These are phyloP conservation scores for Phylloscopus trochilus DNA, from an alignment of 2,113 vertebrate species.

Conservation along the genomic window DNA sequence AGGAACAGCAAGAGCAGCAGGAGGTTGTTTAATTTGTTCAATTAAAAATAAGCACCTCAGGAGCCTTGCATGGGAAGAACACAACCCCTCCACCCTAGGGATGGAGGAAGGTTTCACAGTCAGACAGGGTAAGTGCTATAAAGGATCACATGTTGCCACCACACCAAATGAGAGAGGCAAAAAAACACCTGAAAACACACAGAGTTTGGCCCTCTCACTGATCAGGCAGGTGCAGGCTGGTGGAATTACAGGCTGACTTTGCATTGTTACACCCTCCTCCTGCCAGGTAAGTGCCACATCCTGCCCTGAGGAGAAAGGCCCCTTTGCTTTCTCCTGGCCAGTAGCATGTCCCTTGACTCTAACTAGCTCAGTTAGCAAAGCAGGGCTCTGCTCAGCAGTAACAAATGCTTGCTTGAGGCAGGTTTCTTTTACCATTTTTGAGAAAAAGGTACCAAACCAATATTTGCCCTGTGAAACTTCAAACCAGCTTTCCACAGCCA, in stretches of 20 bases:
- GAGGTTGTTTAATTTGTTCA: not conserved
- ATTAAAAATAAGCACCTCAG: not conserved
- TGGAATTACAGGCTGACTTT: not conserved
- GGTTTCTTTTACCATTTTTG: not conserved
- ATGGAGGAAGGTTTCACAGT: not conserved
- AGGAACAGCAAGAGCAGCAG: not conserved
- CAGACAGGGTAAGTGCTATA: not conserved
- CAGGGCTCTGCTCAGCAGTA: not conserved
- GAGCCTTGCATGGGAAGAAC: not conserved
- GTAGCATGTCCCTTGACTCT: not conserved
- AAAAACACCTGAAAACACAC: not conserved
- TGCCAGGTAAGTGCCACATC: accelerated
- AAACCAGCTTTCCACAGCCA: not conserved
- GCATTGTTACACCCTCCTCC: not conserved
- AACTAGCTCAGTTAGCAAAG: not conserved
- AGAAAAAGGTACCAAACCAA: not conserved
- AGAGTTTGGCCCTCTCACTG: not conserved
- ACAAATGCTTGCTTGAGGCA: not conserved
- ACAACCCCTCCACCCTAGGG: not conserved
- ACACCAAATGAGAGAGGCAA: not conserved
- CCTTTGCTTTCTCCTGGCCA: not conserved
- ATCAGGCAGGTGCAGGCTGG: not conserved
- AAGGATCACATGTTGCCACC: not conserved
- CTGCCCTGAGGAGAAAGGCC: not conserved
- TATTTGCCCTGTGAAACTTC: not conserved